Evolutionary conservation across 2,797 vertebrate genomes (phyloP).

Genomic region (Margarornis squamiger): DNA sequence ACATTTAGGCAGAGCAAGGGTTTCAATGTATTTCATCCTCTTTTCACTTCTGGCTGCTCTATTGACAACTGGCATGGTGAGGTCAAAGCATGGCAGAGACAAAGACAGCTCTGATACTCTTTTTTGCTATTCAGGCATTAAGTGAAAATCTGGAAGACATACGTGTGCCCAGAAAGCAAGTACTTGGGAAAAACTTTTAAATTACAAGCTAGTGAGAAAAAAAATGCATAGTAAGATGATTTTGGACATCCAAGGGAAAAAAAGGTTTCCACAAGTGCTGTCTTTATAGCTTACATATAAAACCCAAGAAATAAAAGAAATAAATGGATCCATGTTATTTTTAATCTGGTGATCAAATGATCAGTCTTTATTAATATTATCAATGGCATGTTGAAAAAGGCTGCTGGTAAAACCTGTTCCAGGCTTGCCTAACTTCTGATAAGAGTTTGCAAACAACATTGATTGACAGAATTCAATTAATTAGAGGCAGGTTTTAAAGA

Average conservation of each 20-base stretch:
- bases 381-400: neutral
- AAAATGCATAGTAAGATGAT: neutral
- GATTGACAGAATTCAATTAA: neutral
- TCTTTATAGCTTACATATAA: neutral
- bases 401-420: neutral
- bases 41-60: neutral
- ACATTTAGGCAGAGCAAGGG: neutral
- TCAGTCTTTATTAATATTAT: neutral
- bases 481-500: neutral
- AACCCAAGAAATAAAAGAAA: neutral
- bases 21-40: neutral
- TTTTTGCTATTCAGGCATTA: neutral
- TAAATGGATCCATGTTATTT: neutral
- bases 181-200: neutral
- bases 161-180: neutral
- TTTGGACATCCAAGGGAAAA: neutral
- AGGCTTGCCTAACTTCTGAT: neutral
- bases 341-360: neutral
- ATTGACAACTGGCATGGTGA: neutral
- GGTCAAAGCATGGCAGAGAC: neutral
- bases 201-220: neutral
- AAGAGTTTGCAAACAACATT: neutral
- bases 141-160: neutral
- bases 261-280: neutral
- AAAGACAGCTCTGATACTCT: accelerated